Conservation (phyloP, 2,888 invertebrate genomes). For the Amphiduros pacificus region DNA sequence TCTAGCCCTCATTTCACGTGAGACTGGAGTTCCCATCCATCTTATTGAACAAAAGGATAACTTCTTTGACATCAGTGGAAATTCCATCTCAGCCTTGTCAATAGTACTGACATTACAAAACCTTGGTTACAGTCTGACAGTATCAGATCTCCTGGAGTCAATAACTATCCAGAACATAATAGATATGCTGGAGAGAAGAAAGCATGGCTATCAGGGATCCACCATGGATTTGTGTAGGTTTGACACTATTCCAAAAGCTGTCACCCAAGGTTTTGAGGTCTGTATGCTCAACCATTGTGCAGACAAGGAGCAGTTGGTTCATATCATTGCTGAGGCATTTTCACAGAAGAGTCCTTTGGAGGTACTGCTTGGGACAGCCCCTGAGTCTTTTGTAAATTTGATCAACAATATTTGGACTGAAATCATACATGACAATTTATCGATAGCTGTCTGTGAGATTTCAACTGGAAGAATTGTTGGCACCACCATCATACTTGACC, state of each 20-base stretch:
- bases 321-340: not conserved
- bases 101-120: not conserved
- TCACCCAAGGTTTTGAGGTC: not conserved
- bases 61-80: conserved; percentile 3
- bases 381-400: not conserved
- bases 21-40: not conserved
- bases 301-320: not conserved
- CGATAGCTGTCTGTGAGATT: too few relatives aligned
- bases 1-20: not conserved
- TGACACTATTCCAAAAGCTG: too few relatives aligned
- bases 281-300: not conserved
- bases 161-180: too few relatives aligned
- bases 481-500: not conserved
- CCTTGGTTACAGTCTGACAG: not conserved
- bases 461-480: not conserved
- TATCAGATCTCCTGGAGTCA: not conserved
- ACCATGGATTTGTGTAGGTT: too few relatives aligned
- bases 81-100: conserved; percentile 1
- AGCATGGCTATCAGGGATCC: too few relatives aligned
- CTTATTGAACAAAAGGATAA: not conserved
- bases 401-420: conserved; percentile 11
- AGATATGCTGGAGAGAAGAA: too few relatives aligned
- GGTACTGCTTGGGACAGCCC: conserved; percentile 5
- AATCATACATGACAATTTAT: conserved; percentile 8
- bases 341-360: conserved; percentile 10